These are phyloP conservation scores for Phalacrocorax carbo DNA, from an alignment of 2,113 vertebrate species.

Conservation along the genomic window DNA sequence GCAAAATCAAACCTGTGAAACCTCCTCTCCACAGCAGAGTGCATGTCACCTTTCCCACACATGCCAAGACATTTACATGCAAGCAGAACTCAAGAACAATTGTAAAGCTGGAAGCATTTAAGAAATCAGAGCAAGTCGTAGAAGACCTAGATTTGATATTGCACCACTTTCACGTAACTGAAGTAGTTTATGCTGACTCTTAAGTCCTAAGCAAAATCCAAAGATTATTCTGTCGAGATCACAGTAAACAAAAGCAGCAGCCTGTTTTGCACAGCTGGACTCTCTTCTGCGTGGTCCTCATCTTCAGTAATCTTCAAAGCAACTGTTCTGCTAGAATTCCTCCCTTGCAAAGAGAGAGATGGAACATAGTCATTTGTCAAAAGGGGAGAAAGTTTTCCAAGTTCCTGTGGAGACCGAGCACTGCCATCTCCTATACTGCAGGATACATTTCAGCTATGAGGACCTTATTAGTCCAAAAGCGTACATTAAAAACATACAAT, in stretches of 20 bases:
- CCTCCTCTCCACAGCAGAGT: neutral
- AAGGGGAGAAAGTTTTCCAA: neutral
- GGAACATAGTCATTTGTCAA: neutral
- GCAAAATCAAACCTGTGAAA: neutral
- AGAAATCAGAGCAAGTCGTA: neutral
- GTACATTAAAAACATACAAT: fast-evolving
- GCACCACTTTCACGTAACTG: neutral
- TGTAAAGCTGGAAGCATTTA: neutral
- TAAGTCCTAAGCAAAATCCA: neutral
- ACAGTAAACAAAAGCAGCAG: neutral
- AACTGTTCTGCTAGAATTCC: neutral
- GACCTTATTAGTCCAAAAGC: neutral
- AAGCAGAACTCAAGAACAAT: neutral
- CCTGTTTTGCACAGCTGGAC: neutral
- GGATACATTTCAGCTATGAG: neutral
- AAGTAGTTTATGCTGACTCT: neutral
- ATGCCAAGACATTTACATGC: neutral
- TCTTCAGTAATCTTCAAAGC: neutral
- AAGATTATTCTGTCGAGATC: neutral
- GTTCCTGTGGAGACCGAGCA: neutral
- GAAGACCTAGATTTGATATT: neutral
- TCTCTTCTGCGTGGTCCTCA: neutral
- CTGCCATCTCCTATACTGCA: neutral
- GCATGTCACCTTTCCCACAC: neutral
- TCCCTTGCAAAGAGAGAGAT: neutral